Evolutionary conservation across 2,888 invertebrate species (phyloP), one percentile per base, ranked within the genome.

Genomic region (Rhagium mordax): DNA sequence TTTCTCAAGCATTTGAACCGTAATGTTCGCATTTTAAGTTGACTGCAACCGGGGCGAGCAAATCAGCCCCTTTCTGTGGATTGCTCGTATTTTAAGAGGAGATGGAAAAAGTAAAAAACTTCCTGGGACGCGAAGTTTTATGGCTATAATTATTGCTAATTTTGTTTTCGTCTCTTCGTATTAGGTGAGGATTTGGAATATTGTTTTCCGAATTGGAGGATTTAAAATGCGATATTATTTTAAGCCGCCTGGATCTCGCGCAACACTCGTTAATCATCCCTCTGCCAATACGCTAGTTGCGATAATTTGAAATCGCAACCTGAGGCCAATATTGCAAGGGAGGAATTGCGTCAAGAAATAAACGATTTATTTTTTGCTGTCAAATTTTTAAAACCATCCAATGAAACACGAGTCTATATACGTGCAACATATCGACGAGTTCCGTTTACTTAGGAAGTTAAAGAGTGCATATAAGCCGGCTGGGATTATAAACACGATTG

Each of bases 81-180:
- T n/a, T 47, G 47, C 8, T 57, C 24, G 47, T 27, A n/a, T 33
- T 33, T 49, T 48, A 47, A 55, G 47, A 51, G 21, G 21, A 20
- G 57, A 47, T 33, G 47, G 21, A 71, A 72, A 70, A 67, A 72
- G 59, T 41, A 66, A 69, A 72, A 75, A 70, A 72, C 61, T 64
- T 61, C 65, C 66, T 21, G 33, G 59, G 55, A 41, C 57, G 62
- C 66, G 60, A 73, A 75, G 71, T 69, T 75, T 75, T 76, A 78
- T 77, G 51, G 75, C 13, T 70, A 71, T 77, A 73, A 74, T 75
- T 74, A 72, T 74, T 70, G 70, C 66, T 76, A 76, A 76, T 74
- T 74, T 66, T 70, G 62, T 72, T 76, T 76, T 70, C 71, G 60
- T 60, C 62, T 18, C 51, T 55, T 62, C 69, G 47, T 3, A 6